phyloP scores from a whole-genome alignment of 2,797 vertebrate species.

The Emydoidea blandingii region DNA sequence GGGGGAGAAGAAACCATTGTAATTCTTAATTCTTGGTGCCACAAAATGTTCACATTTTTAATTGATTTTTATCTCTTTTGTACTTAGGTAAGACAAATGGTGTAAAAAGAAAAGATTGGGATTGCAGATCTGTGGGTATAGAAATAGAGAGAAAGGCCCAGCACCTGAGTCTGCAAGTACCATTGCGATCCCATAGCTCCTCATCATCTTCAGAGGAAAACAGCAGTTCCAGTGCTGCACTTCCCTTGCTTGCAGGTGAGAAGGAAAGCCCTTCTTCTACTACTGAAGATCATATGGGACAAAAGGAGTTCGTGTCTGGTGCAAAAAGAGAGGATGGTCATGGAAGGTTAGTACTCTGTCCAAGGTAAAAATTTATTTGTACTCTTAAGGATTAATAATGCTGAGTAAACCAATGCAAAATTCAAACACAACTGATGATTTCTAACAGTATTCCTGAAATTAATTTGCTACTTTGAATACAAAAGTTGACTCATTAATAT shows the following conservation, averaged over 20 bases:
- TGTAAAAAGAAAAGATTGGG: slow-evolving; percentile 86
- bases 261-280: slow-evolving; percentile 91
- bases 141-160: slow-evolving; percentile 90
- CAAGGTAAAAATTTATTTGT: fast-evolving
- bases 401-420: fast-evolving
- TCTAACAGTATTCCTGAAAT: not conserved
- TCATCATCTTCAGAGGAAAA: slow-evolving; percentile 97
- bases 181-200: slow-evolving; percentile 93
- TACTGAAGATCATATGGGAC: slow-evolving; percentile 84
- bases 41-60: not conserved
- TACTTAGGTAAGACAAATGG: slow-evolving; percentile 84
- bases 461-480: not conserved
- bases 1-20: not conserved
- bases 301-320: slow-evolving; percentile 76
- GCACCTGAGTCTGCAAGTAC: slow-evolving; percentile 93
- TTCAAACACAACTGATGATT: not conserved
- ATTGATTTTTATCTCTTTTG: not conserved
- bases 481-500: not conserved
- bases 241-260: slow-evolving; percentile 92
- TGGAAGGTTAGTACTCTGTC: slow-evolving; percentile 85
- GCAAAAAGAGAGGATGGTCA: slow-evolving; percentile 83
- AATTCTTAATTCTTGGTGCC: fast-evolving
- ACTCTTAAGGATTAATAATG: not conserved
- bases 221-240: slow-evolving; percentile 92
- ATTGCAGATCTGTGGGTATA: slow-evolving; percentile 85